Evolutionary conservation across 2,113 vertebrate species (phyloP), one percentile per base, ranked within the genome.

Genomic region (Aix galericulata): DNA sequence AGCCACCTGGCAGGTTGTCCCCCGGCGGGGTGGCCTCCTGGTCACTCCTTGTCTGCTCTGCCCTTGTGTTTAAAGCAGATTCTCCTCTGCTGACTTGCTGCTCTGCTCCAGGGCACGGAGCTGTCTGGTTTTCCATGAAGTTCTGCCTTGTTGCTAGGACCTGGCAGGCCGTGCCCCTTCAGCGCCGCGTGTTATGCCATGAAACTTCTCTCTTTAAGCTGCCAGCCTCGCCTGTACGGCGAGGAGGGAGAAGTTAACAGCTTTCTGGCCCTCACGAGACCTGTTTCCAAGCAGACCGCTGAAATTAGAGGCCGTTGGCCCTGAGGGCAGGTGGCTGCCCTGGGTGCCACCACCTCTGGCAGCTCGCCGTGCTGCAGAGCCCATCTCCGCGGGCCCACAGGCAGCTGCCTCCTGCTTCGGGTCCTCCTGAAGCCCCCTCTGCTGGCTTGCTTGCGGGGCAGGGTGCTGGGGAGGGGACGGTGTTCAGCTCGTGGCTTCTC

Each of bases 141-240:
- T 23, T 62, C 88, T 91, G 31, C 14, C 69, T 76, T 83, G 58
- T 83, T 93, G 32, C 89, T 95, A 58, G 86, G 82, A 75, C 80
- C 68, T 91, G 94, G 68, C 94, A 91, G 68, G 91, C 78, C 20
- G 50, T 74, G 80, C 79, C 79, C 66, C 72, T 88, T 96, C 0
- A 5, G 68, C 86, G 52, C 92, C 83, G 76, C 1, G 6, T 80
- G 46, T 74, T 0, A 0, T 87, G 68, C 69, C 25, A 3, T 50
- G n/a, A 59, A 91, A 48, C 53, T 93, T 92, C 86, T 72, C 16
- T 82, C 50, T 97, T 90, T 77, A 86, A 81, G 71, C 44, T 89
- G 85, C 27, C 80, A 71, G 72, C 74, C 26, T 87, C 44, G 38
- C 38, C 0, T 0, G 2, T 59, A 77, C 25, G 76, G 64, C 44